Base-by-base conservation (phyloP, 2,113 vertebrate species). In the Sminthopsis crassicaudata region DNA sequence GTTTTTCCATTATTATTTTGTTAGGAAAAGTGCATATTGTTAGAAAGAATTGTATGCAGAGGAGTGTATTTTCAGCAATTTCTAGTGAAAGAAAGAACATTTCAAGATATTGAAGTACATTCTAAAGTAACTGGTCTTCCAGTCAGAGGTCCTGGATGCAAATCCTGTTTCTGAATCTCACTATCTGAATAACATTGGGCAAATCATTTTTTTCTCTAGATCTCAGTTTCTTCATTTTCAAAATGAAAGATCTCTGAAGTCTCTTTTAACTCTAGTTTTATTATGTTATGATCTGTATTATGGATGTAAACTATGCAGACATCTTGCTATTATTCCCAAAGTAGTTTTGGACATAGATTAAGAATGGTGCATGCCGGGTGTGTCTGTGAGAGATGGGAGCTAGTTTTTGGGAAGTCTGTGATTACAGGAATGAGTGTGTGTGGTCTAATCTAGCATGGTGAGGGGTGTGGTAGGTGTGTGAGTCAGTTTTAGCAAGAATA, bases 381-480 rank as follows among this genome's bases (percentile, higher is more conserved):
- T 84, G 67, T 42, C 67, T 84, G 60, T 76, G n/a, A 84, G n/a
- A 84, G n/a, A 84, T 84, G 67, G 67, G 36, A n/a, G 67, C 36
- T 42, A 84, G 67, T 84, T 84, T 36, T 84, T 84, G 67, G 67
- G 67, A 84, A 84, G 67, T 84, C 67, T 84, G 67, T 84, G 67
- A 84, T 84, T 84, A 84, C n/a, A 42, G 67, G n/a, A 84, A 84
- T 42, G 67, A 84, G 67, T 84, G 67, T 84, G 67, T 84, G 67
- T 84, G 67, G 67, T 84, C 67, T 84, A 42, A 84, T 84, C 16
- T 22, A 84, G n/a, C 67, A 84, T 42, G 67, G 67, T 84, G 67
- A 84, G 67, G 67, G 67, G 67, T 84, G 67, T 84, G 67, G 67
- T 84, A 84, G 67, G 67, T 84, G 67, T 84, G 67, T 84, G 67